Evolutionary conservation across 2,888 invertebrate species (phyloP).

Genomic region (Drepana falcataria): DNA sequence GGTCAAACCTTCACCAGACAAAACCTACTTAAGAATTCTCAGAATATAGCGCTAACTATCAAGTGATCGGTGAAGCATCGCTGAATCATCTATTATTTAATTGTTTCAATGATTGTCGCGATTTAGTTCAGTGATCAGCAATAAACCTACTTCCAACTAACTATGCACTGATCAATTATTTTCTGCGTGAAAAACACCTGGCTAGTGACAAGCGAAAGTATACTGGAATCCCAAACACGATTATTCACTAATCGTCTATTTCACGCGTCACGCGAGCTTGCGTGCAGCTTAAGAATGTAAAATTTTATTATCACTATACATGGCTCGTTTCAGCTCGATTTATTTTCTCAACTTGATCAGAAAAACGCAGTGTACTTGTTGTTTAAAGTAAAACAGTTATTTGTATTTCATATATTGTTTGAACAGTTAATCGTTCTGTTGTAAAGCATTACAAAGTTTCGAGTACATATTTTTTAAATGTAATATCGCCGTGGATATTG

Average conservation of each 20-base stretch:
- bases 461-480: constrained; percentile 12
- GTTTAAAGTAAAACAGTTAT: neutral
- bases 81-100: constrained; percentile 30
- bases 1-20: constrained; percentile 12
- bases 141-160: constrained; percentile 21
- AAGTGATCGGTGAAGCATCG: constrained; percentile 39
- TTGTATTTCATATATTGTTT: neutral
- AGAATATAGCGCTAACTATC: constrained; percentile 25
- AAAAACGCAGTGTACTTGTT: neutral
- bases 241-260: constrained; percentile 42
- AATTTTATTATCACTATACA: constrained; percentile 10
- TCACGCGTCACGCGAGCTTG: constrained; percentile 50
- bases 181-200: constrained; percentile 28
- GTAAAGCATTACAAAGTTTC: constrained; percentile 3
- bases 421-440: neutral
- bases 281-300: constrained; percentile 45
- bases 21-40: constrained; percentile 27
- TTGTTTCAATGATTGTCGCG: constrained; percentile 19
- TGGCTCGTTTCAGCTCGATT: neutral
- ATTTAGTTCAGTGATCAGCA: constrained; percentile 24
- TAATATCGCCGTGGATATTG: constrained; percentile 34
- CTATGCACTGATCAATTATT: constrained; percentile 31
- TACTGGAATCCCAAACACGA: constrained; percentile 33
- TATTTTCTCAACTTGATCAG: neutral
- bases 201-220: constrained; percentile 52